A percentile compares a stretch with the other conserved stretches of the same genome.
These are phyloP conservation scores for Philaethria dido DNA, from an alignment of 2,888 invertebrate genomes.

Conservation along the genomic window DNA sequence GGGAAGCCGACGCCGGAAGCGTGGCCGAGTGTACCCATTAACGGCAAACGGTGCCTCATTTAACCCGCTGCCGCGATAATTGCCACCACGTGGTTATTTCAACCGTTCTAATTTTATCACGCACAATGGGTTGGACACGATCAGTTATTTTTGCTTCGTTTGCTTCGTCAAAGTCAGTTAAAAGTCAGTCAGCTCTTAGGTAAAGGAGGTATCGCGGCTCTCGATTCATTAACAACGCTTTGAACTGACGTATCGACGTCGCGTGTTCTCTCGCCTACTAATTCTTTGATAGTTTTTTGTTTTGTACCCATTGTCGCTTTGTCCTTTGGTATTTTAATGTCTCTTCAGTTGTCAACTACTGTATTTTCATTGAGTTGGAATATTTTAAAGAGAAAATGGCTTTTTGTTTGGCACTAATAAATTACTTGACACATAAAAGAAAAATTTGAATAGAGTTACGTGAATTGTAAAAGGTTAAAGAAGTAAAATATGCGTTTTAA, in stretches of 20 bases:
- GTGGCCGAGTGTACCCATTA: conserved; percentile 71
- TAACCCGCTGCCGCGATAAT: conserved; percentile 82
- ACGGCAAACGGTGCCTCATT: conserved; percentile 81
- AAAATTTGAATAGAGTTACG: neutral
- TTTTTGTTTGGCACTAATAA: conserved; percentile 10
- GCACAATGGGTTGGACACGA: conserved; percentile 83
- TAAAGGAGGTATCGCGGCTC: conserved; percentile 9
- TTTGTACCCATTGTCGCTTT: conserved; percentile 50
- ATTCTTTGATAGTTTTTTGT: conserved; percentile 59
- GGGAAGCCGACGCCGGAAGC: conserved; percentile 71
- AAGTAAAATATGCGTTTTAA: neutral
- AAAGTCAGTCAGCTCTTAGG: no score
- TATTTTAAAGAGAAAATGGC: conserved; percentile 5
- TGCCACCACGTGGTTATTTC: conserved; percentile 83
- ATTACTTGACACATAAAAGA: neutral
- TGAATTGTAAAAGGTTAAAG: neutral
- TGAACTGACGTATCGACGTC: conserved; percentile 75
- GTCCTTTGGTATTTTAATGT: conserved; percentile 42
- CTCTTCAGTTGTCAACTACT: conserved; percentile 29
- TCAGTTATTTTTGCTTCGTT: conserved; percentile 76
- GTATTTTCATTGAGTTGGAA: conserved; percentile 6
- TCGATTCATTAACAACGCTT: conserved; percentile 71
- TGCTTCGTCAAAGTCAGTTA: conserved; percentile 79
- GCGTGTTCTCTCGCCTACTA: conserved; percentile 64
- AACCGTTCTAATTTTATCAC: conserved; percentile 78